Evolutionary conservation across 2,888 invertebrate genomes (phyloP), one percentile per base, ranked within the genome.

Genomic region (Scelioninae gen. 1): DNA sequence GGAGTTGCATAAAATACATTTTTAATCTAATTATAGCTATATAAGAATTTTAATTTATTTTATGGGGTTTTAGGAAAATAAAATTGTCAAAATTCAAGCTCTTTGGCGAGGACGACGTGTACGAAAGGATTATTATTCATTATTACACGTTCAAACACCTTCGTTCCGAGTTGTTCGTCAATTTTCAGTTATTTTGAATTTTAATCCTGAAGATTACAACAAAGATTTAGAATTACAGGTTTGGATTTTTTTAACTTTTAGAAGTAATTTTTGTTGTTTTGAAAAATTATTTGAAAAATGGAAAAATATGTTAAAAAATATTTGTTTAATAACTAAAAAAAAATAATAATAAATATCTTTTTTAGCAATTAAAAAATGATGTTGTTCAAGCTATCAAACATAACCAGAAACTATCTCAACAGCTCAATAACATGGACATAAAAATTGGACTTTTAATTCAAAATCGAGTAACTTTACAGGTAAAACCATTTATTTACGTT

Each of bases 361-460:
- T 88, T 90, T 31, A 95, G 92, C 93, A 94, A 72, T 90, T 96
- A 29, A 95, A 95, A 88, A 95, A 95, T 49, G 94, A 95, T 89
- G 95, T 96, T 2, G 96, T 96, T 0, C 95, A 96, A 87, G 94
- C 94, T 13, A 96, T 96, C 86, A 93, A 95, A 78, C 94, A 94
- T 85, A 96, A 96, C 89, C 95, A 95, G 88, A 94, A 95, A 88
- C 92, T 96, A 13, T 95, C 96, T 4, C 94, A 95, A 84, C 95
- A 96, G 88, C 93, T 96, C 58, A 95, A 95, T 85, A 94, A 94
- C 84, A 96, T 96, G 95, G 96, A 96, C 90, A 93, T 96, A 10
- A 96, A 96, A 93, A 97, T 97, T 86, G 96, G 96, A 0, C 94
- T 96, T 15, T 93, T 97, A 6, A 95, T 97, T 38, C 96, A 96